A percentile compares a stretch with the other conserved stretches of the same genome.
phyloP scores from a whole-genome alignment of 1,140 invertebrate genomes.

The Zaprionus gabonicus region DNA sequence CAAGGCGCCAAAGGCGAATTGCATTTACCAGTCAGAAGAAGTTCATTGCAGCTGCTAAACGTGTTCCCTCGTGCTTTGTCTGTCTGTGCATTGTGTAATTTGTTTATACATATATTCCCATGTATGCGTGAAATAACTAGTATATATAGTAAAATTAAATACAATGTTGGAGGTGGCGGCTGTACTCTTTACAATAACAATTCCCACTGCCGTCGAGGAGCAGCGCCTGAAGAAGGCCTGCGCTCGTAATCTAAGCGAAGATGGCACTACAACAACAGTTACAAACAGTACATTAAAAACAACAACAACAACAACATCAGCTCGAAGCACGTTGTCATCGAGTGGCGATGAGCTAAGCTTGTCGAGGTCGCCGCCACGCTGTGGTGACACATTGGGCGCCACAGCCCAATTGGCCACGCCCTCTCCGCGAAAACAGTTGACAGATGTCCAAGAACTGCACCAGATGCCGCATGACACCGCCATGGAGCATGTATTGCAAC shows the following conservation, averaged over 20 bases:
- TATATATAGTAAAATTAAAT: constrained; percentile 17
- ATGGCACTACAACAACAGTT: neutral
- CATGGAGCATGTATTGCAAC: constrained; percentile 74
- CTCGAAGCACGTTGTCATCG: neutral
- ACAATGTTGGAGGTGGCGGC: constrained; percentile 64
- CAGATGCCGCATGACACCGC: constrained; percentile 63
- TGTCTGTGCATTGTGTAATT: constrained; percentile 17
- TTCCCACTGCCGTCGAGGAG: constrained; percentile 80
- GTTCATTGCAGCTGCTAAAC: constrained; percentile 54
- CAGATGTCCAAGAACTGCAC: constrained; percentile 30
- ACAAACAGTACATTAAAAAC: constrained; percentile 15
- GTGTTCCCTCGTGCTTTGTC: neutral
- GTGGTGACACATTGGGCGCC: neutral
- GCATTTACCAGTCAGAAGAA: constrained; percentile 58
- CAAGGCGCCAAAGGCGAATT: constrained; percentile 12
- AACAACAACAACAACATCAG: constrained; percentile 11
- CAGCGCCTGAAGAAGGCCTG: constrained; percentile 57
- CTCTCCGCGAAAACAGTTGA: neutral
- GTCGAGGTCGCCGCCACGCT: neutral
- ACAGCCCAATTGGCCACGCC: neutral
- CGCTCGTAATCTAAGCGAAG: constrained; percentile 15
- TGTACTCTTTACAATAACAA: constrained; percentile 84
- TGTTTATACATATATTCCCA: constrained; percentile 15
- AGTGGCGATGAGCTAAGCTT: neutral
- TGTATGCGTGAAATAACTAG: constrained; percentile 17